Conservation (phyloP, 2,888 invertebrate species). For the Thysanoteuthis rhombus region DNA sequence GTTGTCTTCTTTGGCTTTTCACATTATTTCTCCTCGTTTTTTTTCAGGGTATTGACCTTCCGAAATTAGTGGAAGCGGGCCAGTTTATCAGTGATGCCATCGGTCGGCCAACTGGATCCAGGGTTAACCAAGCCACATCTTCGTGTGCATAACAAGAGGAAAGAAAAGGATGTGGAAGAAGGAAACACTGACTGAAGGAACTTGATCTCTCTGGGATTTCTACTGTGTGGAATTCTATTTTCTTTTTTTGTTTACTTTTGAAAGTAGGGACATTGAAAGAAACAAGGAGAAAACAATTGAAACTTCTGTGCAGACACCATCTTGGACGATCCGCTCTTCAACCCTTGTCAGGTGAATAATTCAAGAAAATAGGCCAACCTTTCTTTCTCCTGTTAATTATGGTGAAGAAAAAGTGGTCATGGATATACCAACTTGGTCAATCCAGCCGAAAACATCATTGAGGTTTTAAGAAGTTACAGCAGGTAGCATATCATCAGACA, state of each 20-base stretch:
- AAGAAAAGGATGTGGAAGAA: not conserved
- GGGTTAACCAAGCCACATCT: constrained; percentile 61
- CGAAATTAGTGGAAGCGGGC: constrained; percentile 83
- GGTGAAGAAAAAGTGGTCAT: too few relatives aligned
- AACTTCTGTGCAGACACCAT: too few relatives aligned
- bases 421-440: too few relatives aligned
- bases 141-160: constrained; percentile 14
- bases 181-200: not conserved
- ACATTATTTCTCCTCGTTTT: constrained; percentile 14
- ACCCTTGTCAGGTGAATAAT: too few relatives aligned
- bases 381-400: too few relatives aligned
- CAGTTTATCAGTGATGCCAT: constrained; percentile 82
- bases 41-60: constrained; percentile 77
- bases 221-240: not conserved
- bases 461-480: too few relatives aligned
- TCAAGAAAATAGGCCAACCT: too few relatives aligned
- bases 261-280: too few relatives aligned
- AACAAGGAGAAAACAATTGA: too few relatives aligned
- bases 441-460: too few relatives aligned
- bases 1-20: not conserved
- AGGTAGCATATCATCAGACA: too few relatives aligned
- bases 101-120: constrained; percentile 71
- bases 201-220: not conserved
- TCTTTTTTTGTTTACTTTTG: not conserved
- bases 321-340: too few relatives aligned